Base-by-base conservation (phyloP, 2,888 invertebrate species). In the Caenorhabditis sulstoni region DNA sequence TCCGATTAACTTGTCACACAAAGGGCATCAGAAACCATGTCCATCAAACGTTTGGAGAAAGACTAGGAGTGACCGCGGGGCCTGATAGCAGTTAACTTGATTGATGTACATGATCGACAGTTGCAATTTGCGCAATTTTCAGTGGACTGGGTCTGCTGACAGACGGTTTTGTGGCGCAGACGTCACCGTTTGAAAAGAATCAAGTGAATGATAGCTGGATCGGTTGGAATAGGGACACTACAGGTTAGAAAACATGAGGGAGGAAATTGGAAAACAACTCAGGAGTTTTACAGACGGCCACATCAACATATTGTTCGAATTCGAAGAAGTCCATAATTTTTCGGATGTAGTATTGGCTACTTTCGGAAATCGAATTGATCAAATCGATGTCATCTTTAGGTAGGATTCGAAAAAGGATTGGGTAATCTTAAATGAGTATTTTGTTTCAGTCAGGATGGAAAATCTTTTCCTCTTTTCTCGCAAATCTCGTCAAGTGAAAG, bases 261-360 rank as follows among this genome's bases (percentile, higher is more conserved):
- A 3, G 3, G 4, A 29, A 29, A 7, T 29, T 3, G 7, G 3
- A 29, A 5, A 29, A 29, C 29, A n/a, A n/a, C n/a, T n/a, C n/a
- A n/a, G n/a, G n/a, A n/a, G 29, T 57, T 14, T 73, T 78, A 22
- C 53, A 83, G 85, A 78, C 52, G 87, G 87, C 22, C 57, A 64
- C 7, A 70, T 96, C 9, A 94, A 94, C 86, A 92, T 96, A 50
- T 92, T 93, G 1, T 95, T 96, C 92, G 95, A 95, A 91, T 96
- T 96, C 91, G 95, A 96, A 90, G 93, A 93, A 89, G 94, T 95
- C 73, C 93, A 95, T 18, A 95, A 96, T 91, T 96, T 96, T 92
- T 94, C 94, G 53, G 93, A 94, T 0, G 93, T 95, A 29, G 94
- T 94, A 89, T 93, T 96, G 68, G 94, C 93, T 92, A 94, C 94